Base-by-base conservation (phyloP, 1,140 invertebrate species). In the Heliconius congener region DNA sequence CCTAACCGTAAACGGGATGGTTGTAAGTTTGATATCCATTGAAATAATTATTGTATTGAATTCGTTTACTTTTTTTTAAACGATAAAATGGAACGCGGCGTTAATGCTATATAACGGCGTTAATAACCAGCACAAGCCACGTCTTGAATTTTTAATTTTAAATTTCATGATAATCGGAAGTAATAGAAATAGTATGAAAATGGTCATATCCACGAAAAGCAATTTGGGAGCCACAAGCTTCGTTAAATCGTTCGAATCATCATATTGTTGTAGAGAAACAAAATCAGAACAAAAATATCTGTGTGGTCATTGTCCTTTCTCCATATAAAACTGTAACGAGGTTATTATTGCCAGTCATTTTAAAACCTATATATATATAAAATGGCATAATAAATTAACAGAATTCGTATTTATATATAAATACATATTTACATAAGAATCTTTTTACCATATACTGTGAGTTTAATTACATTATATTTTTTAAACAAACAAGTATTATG, bases 271-370 rank as follows among this genome's bases (percentile, higher is more conserved):
- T 57, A n/a, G 19, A 57, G 8, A n/a, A 57, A 57, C 55, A 57
- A 19, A 1, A 9, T 9, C 18, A 55, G 19, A n/a, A 23, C 23
- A 57, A 57, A n/a, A n/a, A 57, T 23, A 57, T 57, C n/a, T 23
- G 1, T 57, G n/a, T 57, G 9, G 8, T 8, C 60, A 66, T 66
- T 66, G 23, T 66, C 23, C 60, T 66, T 66, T 27, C 60, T 66
- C 13, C 5, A 66, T 66, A 66, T 66, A 30, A 60, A 66, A 66
- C 60, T 66, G 60, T 66, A 66, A 66, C 60, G 27, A 66, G 60
- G 60, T 13, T 3, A 30, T 27, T 0, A 66, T 66, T 66, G 1
- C 19, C 27, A 66, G 60, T 13, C 2, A 16, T 30, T 57, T 57
- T 16, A 66, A 66, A 1, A 30, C 9, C 27, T 30, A 66, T 46